phyloP scores from a whole-genome alignment of 1,140 invertebrate genomes.

The Spodoptera litura region DNA sequence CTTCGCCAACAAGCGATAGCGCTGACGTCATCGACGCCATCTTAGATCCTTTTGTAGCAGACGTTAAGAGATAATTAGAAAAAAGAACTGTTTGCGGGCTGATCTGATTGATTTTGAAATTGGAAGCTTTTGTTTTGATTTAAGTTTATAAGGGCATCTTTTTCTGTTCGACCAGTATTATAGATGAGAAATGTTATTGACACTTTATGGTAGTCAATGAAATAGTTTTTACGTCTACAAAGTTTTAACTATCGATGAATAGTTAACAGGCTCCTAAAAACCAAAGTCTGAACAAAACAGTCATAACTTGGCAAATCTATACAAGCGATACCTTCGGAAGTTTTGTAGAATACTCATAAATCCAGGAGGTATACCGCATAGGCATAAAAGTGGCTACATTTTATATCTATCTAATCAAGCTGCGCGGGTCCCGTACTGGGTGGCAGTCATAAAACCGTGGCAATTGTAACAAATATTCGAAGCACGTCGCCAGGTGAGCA shows the following conservation, averaged over 20 bases:
- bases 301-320: not conserved
- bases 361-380: conserved; percentile 15
- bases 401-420: conserved; percentile 23
- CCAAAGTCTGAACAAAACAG: not conserved
- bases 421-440: not conserved
- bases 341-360: conserved; percentile 16
- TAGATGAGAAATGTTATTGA: not conserved
- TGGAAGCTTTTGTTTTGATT: conserved; percentile 34
- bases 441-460: conserved; percentile 11
- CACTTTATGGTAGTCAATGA: too few species aligned
- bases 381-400: conserved; percentile 30
- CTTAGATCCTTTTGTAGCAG: conserved; percentile 44
- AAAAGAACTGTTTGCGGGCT: conserved; percentile 30
- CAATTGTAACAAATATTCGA: conserved; percentile 27
- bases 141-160: not conserved
- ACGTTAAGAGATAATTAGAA: conserved; percentile 40
- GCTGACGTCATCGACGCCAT: conserved; percentile 46
- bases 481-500: conserved; percentile 2
- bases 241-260: not conserved
- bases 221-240: not conserved
- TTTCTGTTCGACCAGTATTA: not conserved
- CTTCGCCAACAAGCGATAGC: conserved; percentile 47
- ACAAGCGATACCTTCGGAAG: not conserved
- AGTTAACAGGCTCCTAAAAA: conserved; percentile 12
- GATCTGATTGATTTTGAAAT: conserved; percentile 36